These are phyloP conservation scores for Sinopyrophorus schimmeli DNA, from an alignment of 2,888 invertebrate species.

Conservation along the genomic window DNA sequence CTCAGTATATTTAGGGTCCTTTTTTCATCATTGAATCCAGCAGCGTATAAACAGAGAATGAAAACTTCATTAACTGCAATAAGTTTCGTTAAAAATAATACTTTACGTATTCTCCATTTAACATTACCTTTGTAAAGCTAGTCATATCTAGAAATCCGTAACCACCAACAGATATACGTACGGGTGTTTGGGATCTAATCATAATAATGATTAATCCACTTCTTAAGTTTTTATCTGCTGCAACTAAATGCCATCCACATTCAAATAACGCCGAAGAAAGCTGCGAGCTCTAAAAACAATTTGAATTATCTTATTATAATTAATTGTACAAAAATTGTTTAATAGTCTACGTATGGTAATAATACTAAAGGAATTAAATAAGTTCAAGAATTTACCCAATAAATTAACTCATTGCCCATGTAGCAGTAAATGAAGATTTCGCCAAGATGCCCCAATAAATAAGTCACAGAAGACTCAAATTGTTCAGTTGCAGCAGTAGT, in stretches of 20 bases:
- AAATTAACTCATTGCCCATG: slow-evolving; percentile 4
- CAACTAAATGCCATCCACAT: slow-evolving; percentile 5
- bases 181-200: slow-evolving; percentile 1
- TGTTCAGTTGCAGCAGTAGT: too few species aligned
- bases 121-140: slow-evolving; percentile 6
- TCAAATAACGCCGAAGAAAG: not conserved
- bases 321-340: not conserved
- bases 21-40: slow-evolving; percentile 2
- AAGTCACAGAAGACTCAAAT: too few species aligned
- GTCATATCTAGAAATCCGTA: slow-evolving; percentile 1
- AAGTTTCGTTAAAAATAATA: not conserved
- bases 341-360: not conserved
- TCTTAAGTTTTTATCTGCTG: not conserved
- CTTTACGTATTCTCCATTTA: not conserved
- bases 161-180: slow-evolving; percentile 7
- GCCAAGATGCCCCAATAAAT: slow-evolving; percentile 1
- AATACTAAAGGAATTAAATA: not conserved
- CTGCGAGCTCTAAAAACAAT: slow-evolving; percentile 1
- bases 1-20: too few species aligned
- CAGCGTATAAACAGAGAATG: slow-evolving; percentile 10
- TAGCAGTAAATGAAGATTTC: slow-evolving; percentile 12
- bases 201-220: not conserved
- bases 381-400: not conserved
- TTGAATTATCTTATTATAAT: not conserved
- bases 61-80: slow-evolving; percentile 6